Conservation (phyloP, 2,797 vertebrate species). For the Melanogrammus aeglefinus region DNA sequence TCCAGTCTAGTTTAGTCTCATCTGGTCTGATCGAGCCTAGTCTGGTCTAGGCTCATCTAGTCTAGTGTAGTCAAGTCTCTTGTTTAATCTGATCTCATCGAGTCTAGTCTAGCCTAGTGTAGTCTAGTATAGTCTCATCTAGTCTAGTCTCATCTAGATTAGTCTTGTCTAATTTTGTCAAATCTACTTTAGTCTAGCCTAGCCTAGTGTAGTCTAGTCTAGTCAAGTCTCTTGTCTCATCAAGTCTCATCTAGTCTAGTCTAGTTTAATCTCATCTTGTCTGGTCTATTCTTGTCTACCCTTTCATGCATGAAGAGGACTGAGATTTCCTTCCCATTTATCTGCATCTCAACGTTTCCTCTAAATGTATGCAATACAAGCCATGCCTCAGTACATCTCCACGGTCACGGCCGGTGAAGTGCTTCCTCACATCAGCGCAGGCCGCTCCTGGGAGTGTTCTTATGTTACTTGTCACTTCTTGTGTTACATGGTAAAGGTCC, state of each 20-base stretch:
- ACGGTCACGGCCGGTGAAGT: too few relatives aligned
- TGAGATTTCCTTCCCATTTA: too few relatives aligned
- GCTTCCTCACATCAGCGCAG: too few relatives aligned
- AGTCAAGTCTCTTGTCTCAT: not conserved
- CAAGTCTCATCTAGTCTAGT: not conserved
- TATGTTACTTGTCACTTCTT: too few relatives aligned
- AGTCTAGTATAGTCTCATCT: not conserved
- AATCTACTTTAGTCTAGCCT: not conserved
- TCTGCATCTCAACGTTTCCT: too few relatives aligned
- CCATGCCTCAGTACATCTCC: too few relatives aligned
- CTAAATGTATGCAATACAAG: too few relatives aligned
- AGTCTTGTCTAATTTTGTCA: not conserved
- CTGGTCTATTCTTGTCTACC: too few relatives aligned
- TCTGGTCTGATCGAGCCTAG: not conserved
- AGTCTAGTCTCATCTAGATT: not conserved
- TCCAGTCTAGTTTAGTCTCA: not conserved
- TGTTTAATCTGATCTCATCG: not conserved
- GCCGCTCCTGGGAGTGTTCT: too few relatives aligned
- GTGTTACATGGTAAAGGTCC: too few relatives aligned
- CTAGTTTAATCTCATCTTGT: too few relatives aligned
- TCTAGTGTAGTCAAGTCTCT: not conserved
- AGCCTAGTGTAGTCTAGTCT: not conserved
- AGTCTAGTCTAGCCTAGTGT: not conserved
- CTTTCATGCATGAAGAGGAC: too few relatives aligned
- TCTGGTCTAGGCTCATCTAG: not conserved